phyloP scores from a whole-genome alignment of 2,797 vertebrate genomes.

The Gephyroberyx darwinii region DNA sequence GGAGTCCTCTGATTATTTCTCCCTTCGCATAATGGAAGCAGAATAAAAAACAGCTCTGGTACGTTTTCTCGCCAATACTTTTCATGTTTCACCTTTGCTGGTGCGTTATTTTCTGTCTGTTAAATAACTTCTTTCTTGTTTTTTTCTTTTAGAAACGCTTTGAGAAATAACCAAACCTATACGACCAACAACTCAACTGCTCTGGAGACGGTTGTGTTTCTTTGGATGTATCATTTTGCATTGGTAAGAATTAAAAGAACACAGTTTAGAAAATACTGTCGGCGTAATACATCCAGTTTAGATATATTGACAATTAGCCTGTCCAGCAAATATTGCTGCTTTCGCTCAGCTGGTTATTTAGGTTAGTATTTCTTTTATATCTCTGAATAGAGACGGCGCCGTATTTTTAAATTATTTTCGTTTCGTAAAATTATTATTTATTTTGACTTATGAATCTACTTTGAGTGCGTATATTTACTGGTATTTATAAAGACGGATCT shows the following conservation, averaged over 20 bases:
- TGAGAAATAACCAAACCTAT: constrained; percentile 46
- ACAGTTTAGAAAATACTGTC: not conserved
- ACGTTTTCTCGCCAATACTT: constrained; percentile 57
- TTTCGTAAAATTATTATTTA: not conserved
- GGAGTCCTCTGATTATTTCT: constrained; percentile 54
- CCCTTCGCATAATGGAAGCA: constrained; percentile 62
- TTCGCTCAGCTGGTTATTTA: not conserved
- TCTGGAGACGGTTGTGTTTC: constrained; percentile 39
- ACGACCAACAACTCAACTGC: constrained; percentile 50
- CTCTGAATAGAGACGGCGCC: no score
- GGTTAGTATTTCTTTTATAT: no score
- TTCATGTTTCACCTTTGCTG: constrained; percentile 33
- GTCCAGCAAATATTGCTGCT: constrained; percentile 12
- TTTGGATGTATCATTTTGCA: constrained; percentile 68
- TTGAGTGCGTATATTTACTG: no score
- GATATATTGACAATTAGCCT: constrained; percentile 11
- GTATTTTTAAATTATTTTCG: no score
- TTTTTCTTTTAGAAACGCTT: constrained; percentile 27
- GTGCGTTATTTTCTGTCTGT: constrained; percentile 25
- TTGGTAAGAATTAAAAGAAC: constrained; percentile 68
- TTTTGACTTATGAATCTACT: no score
- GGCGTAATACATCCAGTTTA: not conserved
- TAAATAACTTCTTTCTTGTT: constrained; percentile 60
- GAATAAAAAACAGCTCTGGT: constrained; percentile 59
- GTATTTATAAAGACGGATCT: not conserved